A percentile compares a stretch with the other conserved stretches of the same genome.
phyloP scores from a whole-genome alignment of 1,140 invertebrate species.

The Latrodectus geometricus region DNA sequence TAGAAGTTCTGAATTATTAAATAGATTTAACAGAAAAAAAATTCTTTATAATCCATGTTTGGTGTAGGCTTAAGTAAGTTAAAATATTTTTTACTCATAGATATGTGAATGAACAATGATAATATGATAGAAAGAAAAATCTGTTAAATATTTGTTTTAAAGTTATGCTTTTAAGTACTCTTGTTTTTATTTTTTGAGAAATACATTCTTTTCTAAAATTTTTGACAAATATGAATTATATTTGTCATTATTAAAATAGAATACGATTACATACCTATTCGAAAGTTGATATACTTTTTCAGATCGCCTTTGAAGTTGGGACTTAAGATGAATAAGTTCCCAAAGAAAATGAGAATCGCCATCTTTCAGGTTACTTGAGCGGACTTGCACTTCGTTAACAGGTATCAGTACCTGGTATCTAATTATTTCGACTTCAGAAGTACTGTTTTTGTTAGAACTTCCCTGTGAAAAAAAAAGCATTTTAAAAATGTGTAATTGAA shows the following conservation, averaged over 20 bases:
- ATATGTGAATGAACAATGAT: too few relatives aligned
- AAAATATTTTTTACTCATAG: too few relatives aligned
- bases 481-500: too few relatives aligned
- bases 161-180: too few relatives aligned
- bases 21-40: too few relatives aligned
- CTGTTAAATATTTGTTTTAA: too few relatives aligned
- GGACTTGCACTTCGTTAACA: slow-evolving; percentile 95
- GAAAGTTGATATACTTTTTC: slow-evolving; percentile 97
- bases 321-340: slow-evolving; percentile 95
- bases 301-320: slow-evolving; percentile 89
- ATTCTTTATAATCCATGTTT: too few relatives aligned
- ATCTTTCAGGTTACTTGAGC: slow-evolving; percentile 83
- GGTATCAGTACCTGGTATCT: slow-evolving; percentile 95
- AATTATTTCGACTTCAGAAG: slow-evolving; percentile 89
- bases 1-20: too few relatives aligned
- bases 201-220: neutral
- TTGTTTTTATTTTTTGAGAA: too few relatives aligned
- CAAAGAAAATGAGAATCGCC: slow-evolving; percentile 95
- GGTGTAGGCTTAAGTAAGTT: too few relatives aligned
- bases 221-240: neutral
- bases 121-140: too few relatives aligned
- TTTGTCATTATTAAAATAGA: too few relatives aligned
- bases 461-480: slow-evolving; percentile 21
- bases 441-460: slow-evolving; percentile 55
- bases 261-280: slow-evolving; percentile 78